phyloP scores from a whole-genome alignment of 2,797 vertebrate species.

The Synaphobranchus kaupii region DNA sequence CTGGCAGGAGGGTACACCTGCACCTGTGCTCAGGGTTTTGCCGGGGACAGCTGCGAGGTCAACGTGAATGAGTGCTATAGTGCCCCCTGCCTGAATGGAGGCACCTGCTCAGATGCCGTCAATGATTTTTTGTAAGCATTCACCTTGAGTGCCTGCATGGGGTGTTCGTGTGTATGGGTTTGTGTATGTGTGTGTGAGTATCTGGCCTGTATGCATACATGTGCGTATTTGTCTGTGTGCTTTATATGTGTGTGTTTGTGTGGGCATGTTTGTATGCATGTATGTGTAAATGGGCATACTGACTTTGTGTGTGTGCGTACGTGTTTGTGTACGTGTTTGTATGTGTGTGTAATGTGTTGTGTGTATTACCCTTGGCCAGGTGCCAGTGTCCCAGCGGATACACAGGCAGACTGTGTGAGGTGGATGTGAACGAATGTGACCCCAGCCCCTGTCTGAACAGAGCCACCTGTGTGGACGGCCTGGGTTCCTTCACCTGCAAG shows the following conservation, averaged over 20 bases:
- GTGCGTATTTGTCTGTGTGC: not conserved
- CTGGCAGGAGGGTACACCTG: slow-evolving; percentile 81
- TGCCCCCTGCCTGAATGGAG: slow-evolving; percentile 89
- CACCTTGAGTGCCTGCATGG: not conserved
- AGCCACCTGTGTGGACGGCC: slow-evolving; percentile 88
- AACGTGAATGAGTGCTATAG: slow-evolving; percentile 89
- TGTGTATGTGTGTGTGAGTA: not conserved
- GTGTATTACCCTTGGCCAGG: slow-evolving; percentile 61
- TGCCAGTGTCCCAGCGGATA: slow-evolving; percentile 88
- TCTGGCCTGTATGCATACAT: not conserved
- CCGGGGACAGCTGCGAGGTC: slow-evolving; percentile 83
- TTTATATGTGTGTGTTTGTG: not conserved
- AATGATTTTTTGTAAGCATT: slow-evolving; percentile 83
- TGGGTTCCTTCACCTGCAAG: slow-evolving; percentile 87
- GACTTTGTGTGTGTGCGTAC: not conserved
- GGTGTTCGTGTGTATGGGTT: not conserved
- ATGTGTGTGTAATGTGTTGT: not conserved
- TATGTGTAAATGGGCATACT: not conserved
- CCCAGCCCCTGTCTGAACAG: slow-evolving; percentile 91
- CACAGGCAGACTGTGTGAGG: slow-evolving; percentile 83
- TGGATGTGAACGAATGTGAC: slow-evolving; percentile 89
- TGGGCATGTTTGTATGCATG: not conserved
- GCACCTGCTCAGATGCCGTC: slow-evolving; percentile 81
- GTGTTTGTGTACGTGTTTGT: not conserved
- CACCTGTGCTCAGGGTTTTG: slow-evolving; percentile 83